phyloP scores from a whole-genome alignment of 2,797 vertebrate species.

The Pyrrhura leucotis region DNA sequence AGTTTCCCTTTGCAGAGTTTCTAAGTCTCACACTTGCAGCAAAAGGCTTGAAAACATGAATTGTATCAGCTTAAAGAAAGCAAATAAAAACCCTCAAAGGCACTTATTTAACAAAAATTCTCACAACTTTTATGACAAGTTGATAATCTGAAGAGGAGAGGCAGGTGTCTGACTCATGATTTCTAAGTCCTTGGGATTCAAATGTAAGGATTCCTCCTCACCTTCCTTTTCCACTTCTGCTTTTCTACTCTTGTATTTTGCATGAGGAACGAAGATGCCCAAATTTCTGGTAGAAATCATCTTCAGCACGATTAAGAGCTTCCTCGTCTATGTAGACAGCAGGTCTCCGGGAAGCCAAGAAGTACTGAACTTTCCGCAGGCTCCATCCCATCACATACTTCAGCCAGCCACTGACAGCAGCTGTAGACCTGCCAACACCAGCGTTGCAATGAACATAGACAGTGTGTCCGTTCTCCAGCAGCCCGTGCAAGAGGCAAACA shows the following conservation, averaged over 20 bases:
- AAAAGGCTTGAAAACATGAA: not conserved
- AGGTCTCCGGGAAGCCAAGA: slow-evolving; percentile 84
- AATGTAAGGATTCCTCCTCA: not conserved
- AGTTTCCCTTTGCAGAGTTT: not conserved
- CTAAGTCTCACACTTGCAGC: not conserved
- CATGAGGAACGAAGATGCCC: slow-evolving; percentile 75
- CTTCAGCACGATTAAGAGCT: slow-evolving; percentile 84
- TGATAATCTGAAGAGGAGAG: not conserved
- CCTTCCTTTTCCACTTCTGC: not conserved
- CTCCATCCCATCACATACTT: slow-evolving; percentile 92
- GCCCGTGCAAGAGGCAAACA: slow-evolving; percentile 89
- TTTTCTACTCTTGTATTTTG: slow-evolving; percentile 39
- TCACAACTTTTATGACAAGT: not conserved
- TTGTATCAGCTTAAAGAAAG: not conserved
- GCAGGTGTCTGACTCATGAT: not conserved
- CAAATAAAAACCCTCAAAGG: not conserved
- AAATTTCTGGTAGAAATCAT: slow-evolving; percentile 88
- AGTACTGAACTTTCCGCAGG: slow-evolving; percentile 92
- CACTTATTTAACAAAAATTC: not conserved
- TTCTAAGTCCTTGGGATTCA: not conserved
- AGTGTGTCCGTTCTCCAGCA: slow-evolving; percentile 90
- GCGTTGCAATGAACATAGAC: slow-evolving; percentile 98
- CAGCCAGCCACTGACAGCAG: slow-evolving; percentile 90
- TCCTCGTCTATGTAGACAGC: slow-evolving; percentile 94
- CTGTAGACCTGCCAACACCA: slow-evolving; percentile 92